phyloP scores from a whole-genome alignment of 2,888 invertebrate species.

The Thelaira solivaga region DNA sequence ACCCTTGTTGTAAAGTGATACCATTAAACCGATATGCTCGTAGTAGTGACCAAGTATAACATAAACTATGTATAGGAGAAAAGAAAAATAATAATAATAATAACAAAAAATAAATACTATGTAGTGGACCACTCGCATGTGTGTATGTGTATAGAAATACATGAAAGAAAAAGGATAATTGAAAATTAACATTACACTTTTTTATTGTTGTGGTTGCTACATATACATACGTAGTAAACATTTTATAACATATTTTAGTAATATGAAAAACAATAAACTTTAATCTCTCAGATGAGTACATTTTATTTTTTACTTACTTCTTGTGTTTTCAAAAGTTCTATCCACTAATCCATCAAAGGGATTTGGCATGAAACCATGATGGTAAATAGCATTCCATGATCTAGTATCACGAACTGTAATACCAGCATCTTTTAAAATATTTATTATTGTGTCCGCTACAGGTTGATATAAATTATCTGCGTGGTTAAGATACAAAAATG shows the following conservation, averaged over 20 bases:
- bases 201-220: no score
- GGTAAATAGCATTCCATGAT: slow-evolving; percentile 85
- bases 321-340: slow-evolving; percentile 89
- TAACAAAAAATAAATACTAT: no score
- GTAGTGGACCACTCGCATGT: no score
- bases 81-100: slow-evolving; percentile 30
- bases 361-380: slow-evolving; percentile 89
- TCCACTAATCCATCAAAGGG: slow-evolving; percentile 90
- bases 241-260: no score
- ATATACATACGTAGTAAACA: no score
- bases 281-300: no score
- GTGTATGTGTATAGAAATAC: no score
- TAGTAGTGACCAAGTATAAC: slow-evolving; percentile 92
- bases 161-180: no score
- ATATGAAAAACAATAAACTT: no score
- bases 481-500: slow-evolving; percentile 89
- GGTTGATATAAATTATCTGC: slow-evolving; percentile 85
- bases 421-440: slow-evolving; percentile 84
- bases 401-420: slow-evolving; percentile 83
- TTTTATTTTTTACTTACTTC: slow-evolving; percentile 86
- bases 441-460: slow-evolving; percentile 87
- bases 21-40: slow-evolving; percentile 93
- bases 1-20: slow-evolving; percentile 88
- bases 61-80: no score
- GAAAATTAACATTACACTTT: no score